Evolutionary conservation across 2,797 vertebrate genomes (phyloP), one percentile per base, ranked within the genome.

Genomic region (Phoxinus dragarum): DNA sequence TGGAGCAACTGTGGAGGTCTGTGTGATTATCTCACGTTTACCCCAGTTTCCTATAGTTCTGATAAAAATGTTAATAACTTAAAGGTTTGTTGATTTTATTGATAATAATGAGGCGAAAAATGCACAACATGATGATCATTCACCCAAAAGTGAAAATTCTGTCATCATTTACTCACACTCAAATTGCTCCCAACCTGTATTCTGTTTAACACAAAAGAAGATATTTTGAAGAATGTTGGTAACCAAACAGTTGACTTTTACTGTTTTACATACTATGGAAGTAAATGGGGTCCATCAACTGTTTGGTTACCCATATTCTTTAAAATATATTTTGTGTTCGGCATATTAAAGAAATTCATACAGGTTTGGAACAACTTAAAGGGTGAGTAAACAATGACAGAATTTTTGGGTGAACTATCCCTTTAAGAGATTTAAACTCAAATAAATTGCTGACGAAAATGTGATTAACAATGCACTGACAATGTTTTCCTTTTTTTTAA

Each of bases 1-100:
- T 84, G 69, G 5, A 88, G 78, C 64, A 84, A 86, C 38, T 81
- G 83, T 75, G 47, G 52, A 82, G 86, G 68, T 88, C 64, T 7
- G 72, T 47, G 64, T 78, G 40, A 85, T 84, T 49, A 79, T 85
- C 47, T 75, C 21, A 61, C 75, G 19, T 82, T 64, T 84, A 79
- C 56, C 21, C 66, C 17, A 1, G 42, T 87, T 84, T 87, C 49
- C 19, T 54, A 14, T 21, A 19, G 16, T 54, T 52, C 5, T 49
- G 17, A 21, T 5, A 21, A 34, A 66, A 80, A n/a, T 10, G 0
- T 77, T 9, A 4, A 59, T 59, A 5, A 4, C 31, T 17, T 8
- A 77, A 77, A 40, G 16, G 52, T 59, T 77, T 11, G 17, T 4
- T 44, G 12, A 17, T 5, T 79, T 21, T 61, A 1, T 16, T 40